A percentile compares a stretch with the other conserved stretches of the same genome.
Conservation (phyloP, 1,140 invertebrate species). For the Drosophila bipectinata region DNA sequence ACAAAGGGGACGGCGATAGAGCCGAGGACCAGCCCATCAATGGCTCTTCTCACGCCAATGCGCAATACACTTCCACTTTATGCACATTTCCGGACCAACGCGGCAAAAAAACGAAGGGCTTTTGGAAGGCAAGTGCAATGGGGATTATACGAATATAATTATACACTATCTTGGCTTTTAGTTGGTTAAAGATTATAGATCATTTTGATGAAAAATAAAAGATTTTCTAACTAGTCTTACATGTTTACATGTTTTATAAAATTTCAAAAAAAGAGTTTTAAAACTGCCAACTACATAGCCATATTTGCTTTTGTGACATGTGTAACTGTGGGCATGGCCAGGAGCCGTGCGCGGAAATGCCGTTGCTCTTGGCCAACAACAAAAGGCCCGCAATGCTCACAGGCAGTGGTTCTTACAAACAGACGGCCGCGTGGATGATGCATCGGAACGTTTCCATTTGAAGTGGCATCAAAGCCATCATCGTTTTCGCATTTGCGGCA, state of each 20-base stretch:
- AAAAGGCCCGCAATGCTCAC: slow-evolving; percentile 24
- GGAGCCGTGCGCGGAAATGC: slow-evolving; percentile 32
- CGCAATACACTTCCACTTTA: slow-evolving; percentile 78
- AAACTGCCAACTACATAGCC: neutral
- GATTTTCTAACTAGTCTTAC: too few relatives aligned
- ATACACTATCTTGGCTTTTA: too few relatives aligned
- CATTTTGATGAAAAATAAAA: too few relatives aligned
- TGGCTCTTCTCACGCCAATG: slow-evolving; percentile 54
- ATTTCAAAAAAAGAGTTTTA: neutral
- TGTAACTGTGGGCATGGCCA: slow-evolving; percentile 27
- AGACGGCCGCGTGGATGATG: slow-evolving; percentile 35
- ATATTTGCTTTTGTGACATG: slow-evolving; percentile 28
- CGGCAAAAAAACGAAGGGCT: slow-evolving; percentile 30
- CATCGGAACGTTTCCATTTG: slow-evolving; percentile 64
- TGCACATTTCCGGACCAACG: slow-evolving; percentile 73
- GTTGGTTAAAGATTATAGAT: too few relatives aligned
- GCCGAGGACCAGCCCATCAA: slow-evolving; percentile 18
- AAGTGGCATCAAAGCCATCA: slow-evolving; percentile 65
- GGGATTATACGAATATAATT: too few relatives aligned
- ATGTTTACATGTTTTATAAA: too few relatives aligned
- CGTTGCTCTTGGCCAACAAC: slow-evolving; percentile 43
- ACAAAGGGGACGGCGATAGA: neutral
- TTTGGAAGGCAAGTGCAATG: neutral
- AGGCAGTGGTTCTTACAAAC: slow-evolving; percentile 18
- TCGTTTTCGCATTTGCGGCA: slow-evolving; percentile 37